Percentiles rank a stretch among this genome's conserved stretches.
phyloP scores from a whole-genome alignment of 2,797 vertebrate genomes.

The Phalanger gymnotis region DNA sequence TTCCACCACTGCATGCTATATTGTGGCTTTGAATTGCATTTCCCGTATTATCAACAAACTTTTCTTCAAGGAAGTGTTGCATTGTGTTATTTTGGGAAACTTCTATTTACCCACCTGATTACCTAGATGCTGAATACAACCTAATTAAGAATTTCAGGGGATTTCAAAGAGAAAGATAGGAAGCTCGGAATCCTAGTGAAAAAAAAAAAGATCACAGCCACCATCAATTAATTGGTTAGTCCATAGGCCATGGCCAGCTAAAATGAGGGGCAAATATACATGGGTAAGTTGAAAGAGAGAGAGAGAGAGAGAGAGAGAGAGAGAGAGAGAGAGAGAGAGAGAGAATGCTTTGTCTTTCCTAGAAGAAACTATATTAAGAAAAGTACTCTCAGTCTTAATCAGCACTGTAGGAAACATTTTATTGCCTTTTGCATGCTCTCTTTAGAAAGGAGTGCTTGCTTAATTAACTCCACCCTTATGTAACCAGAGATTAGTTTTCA shows the following conservation, averaged over 20 bases:
- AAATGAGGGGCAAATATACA: background rate
- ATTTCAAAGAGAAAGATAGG: background rate
- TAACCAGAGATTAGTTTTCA: conserved; percentile 73
- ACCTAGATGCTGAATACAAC: background rate
- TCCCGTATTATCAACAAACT: background rate
- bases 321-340: background rate
- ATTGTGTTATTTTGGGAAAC: background rate
- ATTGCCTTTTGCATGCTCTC: conserved; percentile 58
- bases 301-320: background rate
- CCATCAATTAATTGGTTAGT: background rate
- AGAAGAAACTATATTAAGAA: conserved; percentile 44
- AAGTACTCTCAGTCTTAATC: conserved; percentile 64
- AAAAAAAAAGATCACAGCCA: background rate
- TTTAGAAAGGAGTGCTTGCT: conserved; percentile 68
- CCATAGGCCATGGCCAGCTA: background rate
- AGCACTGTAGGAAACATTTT: conserved; percentile 63
- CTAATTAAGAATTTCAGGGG: background rate
- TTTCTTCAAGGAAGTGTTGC: background rate
- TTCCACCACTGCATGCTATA: background rate
- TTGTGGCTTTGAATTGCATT: background rate
- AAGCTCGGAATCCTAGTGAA: conserved; percentile 3
- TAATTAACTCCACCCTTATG: conserved; percentile 71
- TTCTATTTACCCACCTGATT: background rate
- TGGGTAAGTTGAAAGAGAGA: background rate
- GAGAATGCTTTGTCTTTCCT: conserved; percentile 34